These are phyloP conservation scores for Neopipo cinnamomea DNA, from an alignment of 2,113 vertebrate species.

Conservation along the genomic window DNA sequence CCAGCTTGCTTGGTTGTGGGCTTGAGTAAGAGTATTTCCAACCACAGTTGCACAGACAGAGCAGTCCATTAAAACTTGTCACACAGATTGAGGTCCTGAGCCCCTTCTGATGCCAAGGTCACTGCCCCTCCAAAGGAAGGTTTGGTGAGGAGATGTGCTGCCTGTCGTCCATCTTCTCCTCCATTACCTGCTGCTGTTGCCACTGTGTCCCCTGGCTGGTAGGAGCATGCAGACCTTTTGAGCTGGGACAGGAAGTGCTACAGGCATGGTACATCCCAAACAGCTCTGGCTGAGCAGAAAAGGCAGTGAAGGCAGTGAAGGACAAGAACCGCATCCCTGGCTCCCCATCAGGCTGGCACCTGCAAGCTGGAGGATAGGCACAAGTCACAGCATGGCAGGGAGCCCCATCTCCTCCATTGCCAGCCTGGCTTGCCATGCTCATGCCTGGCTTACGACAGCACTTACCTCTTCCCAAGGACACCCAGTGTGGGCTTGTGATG, in stretches of 20 bases:
- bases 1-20: neutral
- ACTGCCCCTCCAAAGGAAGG: fast-evolving
- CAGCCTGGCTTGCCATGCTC: neutral
- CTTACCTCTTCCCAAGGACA: neutral
- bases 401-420: neutral
- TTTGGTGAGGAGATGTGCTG: fast-evolving
- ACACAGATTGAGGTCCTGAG: neutral
- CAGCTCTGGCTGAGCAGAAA: neutral
- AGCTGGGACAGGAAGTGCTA: neutral
- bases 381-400: neutral
- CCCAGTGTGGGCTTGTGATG: fast-evolving
- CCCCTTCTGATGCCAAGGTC: neutral
- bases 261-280: neutral
- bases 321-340: neutral
- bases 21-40: neutral
- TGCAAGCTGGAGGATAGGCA: neutral
- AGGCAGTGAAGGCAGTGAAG: neutral
- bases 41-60: neutral
- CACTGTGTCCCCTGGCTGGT: neutral
- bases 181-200: neutral
- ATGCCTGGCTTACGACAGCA: neutral
- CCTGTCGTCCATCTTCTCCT: neutral
- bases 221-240: neutral
- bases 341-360: neutral
- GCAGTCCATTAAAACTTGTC: neutral